phyloP scores from a whole-genome alignment of 2,888 invertebrate genomes.

The Drosophila lutescens region DNA sequence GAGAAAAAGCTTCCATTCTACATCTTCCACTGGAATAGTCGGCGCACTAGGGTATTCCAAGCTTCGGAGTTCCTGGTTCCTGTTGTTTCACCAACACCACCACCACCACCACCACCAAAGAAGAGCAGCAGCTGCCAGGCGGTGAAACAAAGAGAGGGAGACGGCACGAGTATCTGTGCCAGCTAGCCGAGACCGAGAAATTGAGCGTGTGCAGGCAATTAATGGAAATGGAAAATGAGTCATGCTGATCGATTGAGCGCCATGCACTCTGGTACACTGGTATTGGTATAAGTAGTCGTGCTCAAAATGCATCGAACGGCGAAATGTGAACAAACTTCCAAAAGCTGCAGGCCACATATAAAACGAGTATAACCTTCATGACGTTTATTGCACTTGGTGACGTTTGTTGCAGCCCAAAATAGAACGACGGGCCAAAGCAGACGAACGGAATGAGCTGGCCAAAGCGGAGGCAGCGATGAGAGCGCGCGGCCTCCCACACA shows the following conservation, averaged over 20 bases:
- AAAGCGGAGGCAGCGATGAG: slow-evolving; percentile 64
- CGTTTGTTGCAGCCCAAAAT: slow-evolving; percentile 70
- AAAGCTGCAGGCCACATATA: slow-evolving; percentile 44
- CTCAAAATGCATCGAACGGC: slow-evolving; percentile 28
- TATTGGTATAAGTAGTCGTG: slow-evolving; percentile 5
- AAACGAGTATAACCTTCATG: slow-evolving; percentile 78
- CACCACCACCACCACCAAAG: not conserved
- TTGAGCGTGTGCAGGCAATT: slow-evolving; percentile 42
- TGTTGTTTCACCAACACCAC: slow-evolving; percentile 8
- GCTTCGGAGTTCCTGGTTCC: slow-evolving; percentile 10
- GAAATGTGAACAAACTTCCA: slow-evolving; percentile 48
- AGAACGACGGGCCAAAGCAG: slow-evolving; percentile 58
- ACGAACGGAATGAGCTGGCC: slow-evolving; percentile 45
- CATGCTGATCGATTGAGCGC: slow-evolving; percentile 35
- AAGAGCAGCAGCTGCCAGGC: slow-evolving; percentile 26
- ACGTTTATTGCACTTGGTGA: slow-evolving; percentile 82
- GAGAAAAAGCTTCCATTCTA: not conserved
- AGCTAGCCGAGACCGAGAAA: slow-evolving; percentile 27
- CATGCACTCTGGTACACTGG: slow-evolving; percentile 13
- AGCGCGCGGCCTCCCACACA: slow-evolving; percentile 32
- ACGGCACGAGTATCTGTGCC: slow-evolving; percentile 33
- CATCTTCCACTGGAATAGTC: not conserved
- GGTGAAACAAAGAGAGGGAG: slow-evolving; percentile 24
- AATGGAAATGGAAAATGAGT: slow-evolving; percentile 39
- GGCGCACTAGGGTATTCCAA: slow-evolving; percentile 3